Evolutionary conservation across 2,113 vertebrate species (phyloP).

Genomic region (Leucopsar rothschildi): DNA sequence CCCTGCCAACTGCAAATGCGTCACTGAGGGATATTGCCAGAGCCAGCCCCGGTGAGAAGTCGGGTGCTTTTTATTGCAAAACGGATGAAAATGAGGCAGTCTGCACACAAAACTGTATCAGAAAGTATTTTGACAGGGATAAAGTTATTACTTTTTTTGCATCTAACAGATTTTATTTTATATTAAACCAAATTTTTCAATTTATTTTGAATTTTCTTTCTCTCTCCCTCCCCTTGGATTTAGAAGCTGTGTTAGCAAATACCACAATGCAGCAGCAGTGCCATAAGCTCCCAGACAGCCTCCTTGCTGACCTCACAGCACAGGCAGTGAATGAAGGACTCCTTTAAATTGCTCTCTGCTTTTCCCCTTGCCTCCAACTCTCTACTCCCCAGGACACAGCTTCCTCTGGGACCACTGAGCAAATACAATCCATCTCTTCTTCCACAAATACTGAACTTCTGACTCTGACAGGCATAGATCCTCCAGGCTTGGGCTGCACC

Average conservation of each 20-base stretch:
- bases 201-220: background rate
- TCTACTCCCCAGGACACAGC: background rate
- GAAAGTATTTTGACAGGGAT: background rate
- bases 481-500: background rate
- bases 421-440: background rate
- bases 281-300: background rate
- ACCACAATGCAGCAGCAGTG: background rate
- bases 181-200: background rate
- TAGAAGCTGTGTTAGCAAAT: background rate
- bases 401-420: background rate
- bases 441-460: background rate
- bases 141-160: background rate
- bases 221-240: background rate
- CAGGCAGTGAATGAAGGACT: background rate
- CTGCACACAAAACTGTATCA: background rate
- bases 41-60: background rate
- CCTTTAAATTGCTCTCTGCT: background rate
- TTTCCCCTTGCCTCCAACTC: background rate
- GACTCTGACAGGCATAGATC: background rate
- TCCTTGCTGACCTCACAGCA: background rate
- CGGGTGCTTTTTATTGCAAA: background rate
- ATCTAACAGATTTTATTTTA: background rate
- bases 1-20: conserved; percentile 1
- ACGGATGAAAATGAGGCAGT: background rate
- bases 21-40: conserved; percentile 7